phyloP scores from a whole-genome alignment of 2,888 invertebrate species.

The Drosophila vallismaia region DNA sequence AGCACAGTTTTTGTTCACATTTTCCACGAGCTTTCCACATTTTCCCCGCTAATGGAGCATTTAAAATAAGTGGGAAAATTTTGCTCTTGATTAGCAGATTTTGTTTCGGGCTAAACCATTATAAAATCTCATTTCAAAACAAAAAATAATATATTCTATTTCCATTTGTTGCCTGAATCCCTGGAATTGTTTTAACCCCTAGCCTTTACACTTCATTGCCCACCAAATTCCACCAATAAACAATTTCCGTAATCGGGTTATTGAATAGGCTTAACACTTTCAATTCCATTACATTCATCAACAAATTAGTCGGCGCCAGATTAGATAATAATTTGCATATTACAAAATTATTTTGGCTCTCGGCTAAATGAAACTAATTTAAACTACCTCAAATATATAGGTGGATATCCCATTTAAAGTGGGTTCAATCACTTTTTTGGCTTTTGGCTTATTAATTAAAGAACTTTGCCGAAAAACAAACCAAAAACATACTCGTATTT shows the following conservation, averaged over 20 bases:
- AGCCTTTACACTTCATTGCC: not conserved
- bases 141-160: not conserved
- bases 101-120: not conserved
- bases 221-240: not conserved
- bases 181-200: not conserved
- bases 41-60: conserved; percentile 15
- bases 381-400: conserved; percentile 1
- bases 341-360: not conserved
- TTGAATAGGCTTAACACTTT: conserved; percentile 34
- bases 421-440: conserved; percentile 14
- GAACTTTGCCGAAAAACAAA: conserved; percentile 1
- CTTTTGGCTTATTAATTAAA: conserved; percentile 22
- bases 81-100: conserved; percentile 7
- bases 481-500: conserved; percentile 21
- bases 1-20: conserved; percentile 3
- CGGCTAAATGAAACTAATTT: conserved; percentile 19
- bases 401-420: conserved; percentile 10
- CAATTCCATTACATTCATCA: conserved; percentile 27
- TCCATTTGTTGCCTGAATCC: not conserved
- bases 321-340: conserved; percentile 39
- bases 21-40: not conserved
- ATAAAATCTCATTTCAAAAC: not conserved
- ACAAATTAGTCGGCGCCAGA: conserved; percentile 35
- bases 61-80: conserved; percentile 3
- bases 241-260: conserved; percentile 36